These are phyloP conservation scores for Gortyna flavago DNA, from an alignment of 2,888 invertebrate genomes.

Conservation along the genomic window DNA sequence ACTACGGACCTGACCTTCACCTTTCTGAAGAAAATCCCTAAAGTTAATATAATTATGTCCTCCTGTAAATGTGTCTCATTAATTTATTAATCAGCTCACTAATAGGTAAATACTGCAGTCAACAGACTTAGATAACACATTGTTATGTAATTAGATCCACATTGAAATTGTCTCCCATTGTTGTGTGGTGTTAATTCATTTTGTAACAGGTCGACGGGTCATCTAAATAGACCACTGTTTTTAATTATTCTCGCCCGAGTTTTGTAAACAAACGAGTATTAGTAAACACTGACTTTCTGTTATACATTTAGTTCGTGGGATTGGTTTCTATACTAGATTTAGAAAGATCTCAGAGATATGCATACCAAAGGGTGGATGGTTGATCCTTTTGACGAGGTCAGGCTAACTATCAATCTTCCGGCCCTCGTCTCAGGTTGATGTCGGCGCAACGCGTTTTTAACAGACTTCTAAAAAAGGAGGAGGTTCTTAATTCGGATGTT, in stretches of 20 bases:
- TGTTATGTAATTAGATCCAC: slow-evolving; percentile 23
- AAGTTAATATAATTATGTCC: too few species aligned
- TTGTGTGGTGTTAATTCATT: slow-evolving; percentile 28
- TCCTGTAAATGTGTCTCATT: not conserved
- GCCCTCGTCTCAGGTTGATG: not conserved
- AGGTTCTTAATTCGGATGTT: too few species aligned
- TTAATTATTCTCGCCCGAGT: slow-evolving; percentile 30
- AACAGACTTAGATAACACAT: slow-evolving; percentile 7
- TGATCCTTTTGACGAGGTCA: not conserved
- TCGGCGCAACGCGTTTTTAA: not conserved
- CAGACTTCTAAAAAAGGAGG: too few species aligned
- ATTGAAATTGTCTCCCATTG: slow-evolving; percentile 11
- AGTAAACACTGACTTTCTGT: slow-evolving; percentile 23
- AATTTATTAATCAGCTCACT: not conserved
- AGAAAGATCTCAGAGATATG: not conserved
- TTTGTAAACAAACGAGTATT: slow-evolving; percentile 27
- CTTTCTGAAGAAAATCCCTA: too few species aligned
- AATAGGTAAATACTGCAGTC: slow-evolving; percentile 7
- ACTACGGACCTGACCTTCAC: too few species aligned
- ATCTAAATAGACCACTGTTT: slow-evolving; percentile 31
- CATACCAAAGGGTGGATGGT: not conserved
- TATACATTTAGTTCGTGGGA: slow-evolving; percentile 14
- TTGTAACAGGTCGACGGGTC: slow-evolving; percentile 33
- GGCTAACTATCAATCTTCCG: not conserved
- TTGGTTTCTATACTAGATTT: slow-evolving; percentile 4